phyloP scores from a whole-genome alignment of 2,888 invertebrate species.

The Phengaris arion region DNA sequence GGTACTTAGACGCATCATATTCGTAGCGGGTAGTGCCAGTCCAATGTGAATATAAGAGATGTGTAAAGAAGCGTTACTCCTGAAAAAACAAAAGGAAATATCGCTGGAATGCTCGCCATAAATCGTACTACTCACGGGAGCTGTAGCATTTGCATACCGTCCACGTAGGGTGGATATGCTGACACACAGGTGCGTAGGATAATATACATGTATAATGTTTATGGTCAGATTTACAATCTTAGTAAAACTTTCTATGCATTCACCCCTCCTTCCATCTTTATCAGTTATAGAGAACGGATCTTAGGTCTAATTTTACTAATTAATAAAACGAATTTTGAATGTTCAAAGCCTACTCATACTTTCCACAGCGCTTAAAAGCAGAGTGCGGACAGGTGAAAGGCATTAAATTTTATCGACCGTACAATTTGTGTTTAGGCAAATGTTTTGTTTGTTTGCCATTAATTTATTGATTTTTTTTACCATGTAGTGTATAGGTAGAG shows the following conservation, averaged over 20 bases:
- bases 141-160: slow-evolving; percentile 68
- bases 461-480: too few relatives aligned
- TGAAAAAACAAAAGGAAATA: slow-evolving; percentile 74
- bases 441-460: too few relatives aligned
- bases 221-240: background rate
- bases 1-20: slow-evolving; percentile 39
- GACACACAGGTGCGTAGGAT: background rate
- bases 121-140: slow-evolving; percentile 73
- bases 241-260: background rate
- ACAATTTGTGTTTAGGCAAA: too few relatives aligned
- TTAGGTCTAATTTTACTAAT: too few relatives aligned
- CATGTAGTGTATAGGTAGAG: too few relatives aligned
- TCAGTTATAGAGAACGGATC: too few relatives aligned
- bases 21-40: slow-evolving; percentile 42
- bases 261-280: too few relatives aligned
- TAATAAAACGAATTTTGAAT: too few relatives aligned
- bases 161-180: slow-evolving; percentile 51
- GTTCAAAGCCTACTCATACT: too few relatives aligned
- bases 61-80: slow-evolving; percentile 51
- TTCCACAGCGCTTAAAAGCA: too few relatives aligned
- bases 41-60: slow-evolving; percentile 47
- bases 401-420: too few relatives aligned
- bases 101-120: slow-evolving; percentile 72
- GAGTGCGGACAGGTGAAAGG: too few relatives aligned
- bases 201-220: background rate